Base-by-base conservation (phyloP, 1,140 invertebrate genomes). In the Bombus consobrinus region DNA sequence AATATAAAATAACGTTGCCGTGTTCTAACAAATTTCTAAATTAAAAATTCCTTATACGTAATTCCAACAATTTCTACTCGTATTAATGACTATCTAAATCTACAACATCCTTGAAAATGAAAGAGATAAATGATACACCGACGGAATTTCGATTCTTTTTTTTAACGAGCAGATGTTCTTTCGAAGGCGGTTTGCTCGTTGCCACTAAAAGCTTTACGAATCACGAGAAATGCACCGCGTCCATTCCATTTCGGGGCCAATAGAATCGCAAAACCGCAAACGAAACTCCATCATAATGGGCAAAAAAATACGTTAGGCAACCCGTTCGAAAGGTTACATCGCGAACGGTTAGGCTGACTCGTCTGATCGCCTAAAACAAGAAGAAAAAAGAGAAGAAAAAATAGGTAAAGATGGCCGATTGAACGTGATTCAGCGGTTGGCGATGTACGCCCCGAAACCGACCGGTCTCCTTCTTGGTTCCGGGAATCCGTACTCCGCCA, bases 401-500 rank as follows among this genome's bases (percentile, higher is more conserved):
- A 71, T 83, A 79, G 89, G 83, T 88, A 87, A 91, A 90, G 85
- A 92, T 92, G 91, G 90, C 88, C 81, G 89, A 91, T 90, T 77
- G 69, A 62, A 83, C 71, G 82, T 92, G 91, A 92, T 86, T 92
- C 91, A 92, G 90, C 91, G 90, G 73, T 91, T 74, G 89, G 86
- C 90, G 91, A 92, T 91, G 91, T 85, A 89, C 87, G 84, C 83
- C 87, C 86, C 57, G 80, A 85, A 73, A 89, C 81, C 78, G 64
- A 87, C 72, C 79, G 62, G 76, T 87, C 77, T 75, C 82, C 78
- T 80, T 86, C 73, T 90, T 77, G 73, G 32, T 90, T 91, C 91
- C 78, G 59, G 82, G 90, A 91, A 91, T 90, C 69, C 80, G 79
- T 85, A 91, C 88, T 85, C 86, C 71, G 77, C 90, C 90, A 91